Percentiles rank a stretch among this genome's conserved stretches.
These are phyloP conservation scores for Pegoplata infirma DNA, from an alignment of 2,888 invertebrate species.

Conservation along the genomic window DNA sequence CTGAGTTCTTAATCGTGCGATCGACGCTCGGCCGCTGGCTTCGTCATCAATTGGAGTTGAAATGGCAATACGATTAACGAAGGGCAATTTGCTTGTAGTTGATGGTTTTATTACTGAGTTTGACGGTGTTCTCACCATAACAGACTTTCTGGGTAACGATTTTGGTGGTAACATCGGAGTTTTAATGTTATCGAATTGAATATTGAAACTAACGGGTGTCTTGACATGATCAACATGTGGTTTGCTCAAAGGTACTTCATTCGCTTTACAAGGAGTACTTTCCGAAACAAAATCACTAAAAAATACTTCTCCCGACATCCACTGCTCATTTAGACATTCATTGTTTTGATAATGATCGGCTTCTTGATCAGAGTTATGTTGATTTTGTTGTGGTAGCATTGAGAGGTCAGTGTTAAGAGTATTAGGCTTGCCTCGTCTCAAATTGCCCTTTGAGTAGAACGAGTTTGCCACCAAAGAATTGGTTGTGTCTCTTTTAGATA, in stretches of 20 bases:
- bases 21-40: constrained; percentile 83
- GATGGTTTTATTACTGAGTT: constrained; percentile 31
- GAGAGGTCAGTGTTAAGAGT: background rate
- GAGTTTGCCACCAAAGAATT: background rate
- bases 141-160: constrained; percentile 60
- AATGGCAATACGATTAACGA: constrained; percentile 27
- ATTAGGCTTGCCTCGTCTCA: background rate
- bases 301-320: constrained; percentile 77
- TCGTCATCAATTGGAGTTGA: constrained; percentile 63
- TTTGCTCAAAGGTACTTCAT: background rate
- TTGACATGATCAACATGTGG: constrained; percentile 7
- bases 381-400: constrained; percentile 68
- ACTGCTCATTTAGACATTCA: constrained; percentile 70
- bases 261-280: background rate
- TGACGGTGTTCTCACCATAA: constrained; percentile 42
- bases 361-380: background rate
- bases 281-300: constrained; percentile 67
- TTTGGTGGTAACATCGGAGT: constrained; percentile 70
- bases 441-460: background rate
- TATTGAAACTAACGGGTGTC: constrained; percentile 27
- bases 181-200: constrained; percentile 28
- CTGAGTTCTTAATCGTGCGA: constrained; percentile 84
- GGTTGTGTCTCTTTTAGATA: background rate
- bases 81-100: constrained; percentile 65
- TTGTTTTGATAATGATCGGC: background rate